These are phyloP conservation scores for Moxostoma hubbsi DNA, from an alignment of 2,797 vertebrate genomes.

Conservation along the genomic window DNA sequence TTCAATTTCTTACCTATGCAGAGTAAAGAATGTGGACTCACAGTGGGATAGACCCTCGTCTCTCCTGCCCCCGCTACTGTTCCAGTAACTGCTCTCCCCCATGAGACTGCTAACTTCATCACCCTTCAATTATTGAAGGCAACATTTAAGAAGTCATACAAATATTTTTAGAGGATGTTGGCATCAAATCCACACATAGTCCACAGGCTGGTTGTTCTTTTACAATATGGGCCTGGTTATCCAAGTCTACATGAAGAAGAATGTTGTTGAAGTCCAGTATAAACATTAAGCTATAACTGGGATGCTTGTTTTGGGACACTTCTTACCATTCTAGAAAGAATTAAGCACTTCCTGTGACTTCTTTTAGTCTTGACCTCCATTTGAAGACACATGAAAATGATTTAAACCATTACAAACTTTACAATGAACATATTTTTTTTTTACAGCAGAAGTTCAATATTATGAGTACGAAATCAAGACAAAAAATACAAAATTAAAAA, in stretches of 20 bases:
- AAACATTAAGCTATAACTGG: neutral
- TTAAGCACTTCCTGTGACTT: neutral
- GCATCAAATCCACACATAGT: neutral
- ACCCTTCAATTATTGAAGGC: slow-evolving; percentile 42
- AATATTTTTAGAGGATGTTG: slow-evolving; percentile 28
- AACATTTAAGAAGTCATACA: slow-evolving; percentile 46
- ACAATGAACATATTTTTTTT: slow-evolving; percentile 19
- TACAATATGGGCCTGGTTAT: neutral
- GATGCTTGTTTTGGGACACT: slow-evolving; percentile 18
- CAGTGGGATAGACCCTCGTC: neutral
- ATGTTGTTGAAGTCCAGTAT: slow-evolving; percentile 4
- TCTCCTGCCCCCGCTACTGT: slow-evolving; percentile 7
- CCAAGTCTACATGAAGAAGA: neutral
- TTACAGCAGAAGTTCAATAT: slow-evolving; percentile 15
- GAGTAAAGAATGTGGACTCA: slow-evolving; percentile 44
- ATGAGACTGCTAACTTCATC: slow-evolving; percentile 34
- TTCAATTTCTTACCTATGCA: slow-evolving; percentile 45
- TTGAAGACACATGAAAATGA: neutral
- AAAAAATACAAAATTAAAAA: neutral
- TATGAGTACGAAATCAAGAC: neutral
- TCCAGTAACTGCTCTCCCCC: neutral
- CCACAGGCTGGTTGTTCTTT: neutral
- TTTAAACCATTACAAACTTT: neutral
- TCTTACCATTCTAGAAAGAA: slow-evolving; percentile 11
- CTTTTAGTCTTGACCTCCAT: neutral